Evolutionary conservation across 2,797 vertebrate species (phyloP).

Genomic region (Chrysolophus pictus): DNA sequence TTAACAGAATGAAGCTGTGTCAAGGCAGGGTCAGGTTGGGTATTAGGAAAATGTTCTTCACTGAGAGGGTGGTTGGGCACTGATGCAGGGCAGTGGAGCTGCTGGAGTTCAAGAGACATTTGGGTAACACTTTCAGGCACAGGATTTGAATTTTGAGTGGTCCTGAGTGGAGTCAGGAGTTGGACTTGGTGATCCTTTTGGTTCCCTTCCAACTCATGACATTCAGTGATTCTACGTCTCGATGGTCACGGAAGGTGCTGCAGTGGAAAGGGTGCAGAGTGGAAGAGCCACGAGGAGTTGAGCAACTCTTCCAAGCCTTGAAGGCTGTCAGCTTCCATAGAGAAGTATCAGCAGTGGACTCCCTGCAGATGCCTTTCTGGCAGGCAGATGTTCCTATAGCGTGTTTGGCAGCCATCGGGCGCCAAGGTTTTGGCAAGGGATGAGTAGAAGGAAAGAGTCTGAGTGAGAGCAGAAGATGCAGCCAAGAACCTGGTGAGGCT

Average conservation of each 20-base stretch:
- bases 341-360: neutral
- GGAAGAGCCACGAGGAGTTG: rapidly evolving
- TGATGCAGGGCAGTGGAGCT: neutral
- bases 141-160: neutral
- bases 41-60: neutral
- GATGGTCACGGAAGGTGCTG: neutral
- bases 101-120: neutral
- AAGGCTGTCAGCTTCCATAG: neutral
- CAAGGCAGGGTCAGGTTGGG: neutral
- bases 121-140: neutral
- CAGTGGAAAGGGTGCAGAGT: neutral
- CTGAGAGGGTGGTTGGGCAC: neutral
- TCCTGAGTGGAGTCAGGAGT: neutral
- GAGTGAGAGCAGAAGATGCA: neutral
- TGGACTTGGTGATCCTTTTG: neutral
- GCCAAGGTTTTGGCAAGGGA: neutral
- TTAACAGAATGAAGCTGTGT: neutral
- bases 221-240: neutral
- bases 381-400: neutral
- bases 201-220: neutral
- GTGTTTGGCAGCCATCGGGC: neutral
- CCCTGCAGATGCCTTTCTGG: neutral
- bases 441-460: neutral
- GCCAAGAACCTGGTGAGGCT: neutral
- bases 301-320: neutral